phyloP scores from a whole-genome alignment of 2,888 invertebrate genomes.

The Adela reaumurella region DNA sequence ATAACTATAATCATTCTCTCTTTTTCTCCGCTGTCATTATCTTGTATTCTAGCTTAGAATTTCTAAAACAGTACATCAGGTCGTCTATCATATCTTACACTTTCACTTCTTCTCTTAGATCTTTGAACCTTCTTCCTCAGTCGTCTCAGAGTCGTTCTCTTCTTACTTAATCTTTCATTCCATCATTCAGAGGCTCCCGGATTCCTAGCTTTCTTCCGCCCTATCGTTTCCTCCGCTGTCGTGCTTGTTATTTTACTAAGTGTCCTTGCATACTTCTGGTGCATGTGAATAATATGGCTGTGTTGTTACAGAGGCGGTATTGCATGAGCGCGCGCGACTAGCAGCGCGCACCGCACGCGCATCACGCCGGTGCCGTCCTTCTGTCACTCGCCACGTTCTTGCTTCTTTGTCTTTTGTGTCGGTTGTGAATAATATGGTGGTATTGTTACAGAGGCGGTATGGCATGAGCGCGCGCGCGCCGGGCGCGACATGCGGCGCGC shows the following conservation, averaged over 20 bases:
- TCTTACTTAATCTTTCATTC: neutral
- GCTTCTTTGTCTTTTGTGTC: no score
- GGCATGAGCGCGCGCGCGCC: conserved; percentile 32
- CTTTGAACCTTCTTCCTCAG: neutral
- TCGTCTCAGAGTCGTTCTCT: neutral
- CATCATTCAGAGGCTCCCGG: conserved; percentile 1
- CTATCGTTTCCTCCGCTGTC: neutral
- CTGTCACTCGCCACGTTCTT: no score
- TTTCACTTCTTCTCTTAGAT: neutral
- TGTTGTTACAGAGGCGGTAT: conserved; percentile 46
- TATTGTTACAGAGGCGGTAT: conserved; percentile 42
- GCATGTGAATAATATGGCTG: no score
- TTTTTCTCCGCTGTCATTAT: no score
- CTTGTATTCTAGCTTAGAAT: no score
- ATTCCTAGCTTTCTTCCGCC: neutral
- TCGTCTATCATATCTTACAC: no score
- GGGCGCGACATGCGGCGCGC: conserved; percentile 56
- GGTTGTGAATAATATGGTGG: no score
- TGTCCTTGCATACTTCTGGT: neutral
- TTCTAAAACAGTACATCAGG: no score
- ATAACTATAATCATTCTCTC: no score
- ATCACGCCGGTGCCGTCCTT: conserved; percentile 31
- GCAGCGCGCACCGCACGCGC: conserved; percentile 56
- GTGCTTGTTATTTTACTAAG: neutral
- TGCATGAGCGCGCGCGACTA: conserved; percentile 53